These are phyloP conservation scores for Colostygia pectinataria DNA, from an alignment of 2,888 invertebrate species.

Conservation along the genomic window DNA sequence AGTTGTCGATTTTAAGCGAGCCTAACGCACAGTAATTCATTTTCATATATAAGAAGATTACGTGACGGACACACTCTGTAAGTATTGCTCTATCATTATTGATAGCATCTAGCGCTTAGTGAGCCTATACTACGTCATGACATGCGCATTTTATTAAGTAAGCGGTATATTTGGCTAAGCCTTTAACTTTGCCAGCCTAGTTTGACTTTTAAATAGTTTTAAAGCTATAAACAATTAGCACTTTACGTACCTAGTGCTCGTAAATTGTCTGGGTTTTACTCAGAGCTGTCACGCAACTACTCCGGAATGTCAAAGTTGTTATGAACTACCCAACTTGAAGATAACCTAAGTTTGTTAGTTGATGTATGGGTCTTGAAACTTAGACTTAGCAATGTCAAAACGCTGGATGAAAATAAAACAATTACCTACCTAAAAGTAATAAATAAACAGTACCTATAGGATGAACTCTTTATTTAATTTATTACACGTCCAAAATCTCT, in stretches of 20 bases:
- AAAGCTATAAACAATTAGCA: constrained; percentile 30
- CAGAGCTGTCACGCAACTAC: constrained; percentile 36
- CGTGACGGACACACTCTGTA: too few species aligned
- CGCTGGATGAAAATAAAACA: neutral
- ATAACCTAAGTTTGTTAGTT: constrained; percentile 17
- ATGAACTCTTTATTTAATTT: too few species aligned
- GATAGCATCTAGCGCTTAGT: too few species aligned
- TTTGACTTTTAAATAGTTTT: constrained; percentile 19
- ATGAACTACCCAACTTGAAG: constrained; percentile 33
- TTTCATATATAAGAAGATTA: too few species aligned
- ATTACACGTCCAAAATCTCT: too few species aligned
- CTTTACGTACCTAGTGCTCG: constrained; percentile 23
- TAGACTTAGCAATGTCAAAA: neutral
- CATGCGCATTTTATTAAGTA: too few species aligned
- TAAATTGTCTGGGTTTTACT: constrained; percentile 43
- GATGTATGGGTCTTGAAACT: constrained; percentile 15
- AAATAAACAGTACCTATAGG: too few species aligned
- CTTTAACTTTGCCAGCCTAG: constrained; percentile 40
- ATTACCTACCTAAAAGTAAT: constrained; percentile 4
- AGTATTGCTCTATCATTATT: too few species aligned
- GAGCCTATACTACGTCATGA: too few species aligned
- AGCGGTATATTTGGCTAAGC: too few species aligned
- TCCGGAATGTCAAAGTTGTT: constrained; percentile 33
- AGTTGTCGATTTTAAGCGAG: too few species aligned
- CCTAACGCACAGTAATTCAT: too few species aligned